A percentile compares a stretch with the other conserved stretches of the same genome.
Evolutionary conservation across 2,113 vertebrate species (phyloP).

Genomic region (Mixornis gularis): DNA sequence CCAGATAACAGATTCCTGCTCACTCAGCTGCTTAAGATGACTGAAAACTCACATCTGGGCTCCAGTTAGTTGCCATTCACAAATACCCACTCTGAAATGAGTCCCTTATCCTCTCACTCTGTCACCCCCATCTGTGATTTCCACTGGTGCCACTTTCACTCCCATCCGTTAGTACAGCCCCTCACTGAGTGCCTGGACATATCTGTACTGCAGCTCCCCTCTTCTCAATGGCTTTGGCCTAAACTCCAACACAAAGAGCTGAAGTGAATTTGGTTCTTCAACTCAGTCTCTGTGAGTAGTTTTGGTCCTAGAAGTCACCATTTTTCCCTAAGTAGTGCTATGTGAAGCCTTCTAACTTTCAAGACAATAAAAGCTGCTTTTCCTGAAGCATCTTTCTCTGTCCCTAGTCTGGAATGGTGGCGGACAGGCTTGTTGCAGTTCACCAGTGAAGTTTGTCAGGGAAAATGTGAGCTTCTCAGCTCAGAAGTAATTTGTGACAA

Average conservation of each 20-base stretch:
- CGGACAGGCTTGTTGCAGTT: neutral
- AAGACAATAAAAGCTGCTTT: neutral
- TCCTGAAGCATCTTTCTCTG: neutral
- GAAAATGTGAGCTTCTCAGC: neutral
- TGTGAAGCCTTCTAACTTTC: neutral
- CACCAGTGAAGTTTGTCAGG: neutral
- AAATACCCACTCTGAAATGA: neutral
- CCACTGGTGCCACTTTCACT: neutral
- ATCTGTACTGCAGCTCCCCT: neutral
- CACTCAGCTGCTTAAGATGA: neutral
- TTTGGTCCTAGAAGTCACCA: neutral
- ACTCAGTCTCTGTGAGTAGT: neutral
- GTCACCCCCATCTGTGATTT: neutral
- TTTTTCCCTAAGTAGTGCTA: neutral
- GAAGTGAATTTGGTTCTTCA: neutral
- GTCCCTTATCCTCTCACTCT: neutral
- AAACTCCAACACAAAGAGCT: neutral
- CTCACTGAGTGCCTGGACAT: fast-evolving
- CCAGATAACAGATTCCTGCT: neutral
- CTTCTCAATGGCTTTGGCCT: neutral
- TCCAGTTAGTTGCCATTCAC: neutral
- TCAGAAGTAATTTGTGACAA: neutral
- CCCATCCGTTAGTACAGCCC: neutral
- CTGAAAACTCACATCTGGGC: neutral
- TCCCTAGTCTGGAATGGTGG: neutral